Conservation (phyloP, 2,113 vertebrate genomes). For the Delphinapterus leucas region DNA sequence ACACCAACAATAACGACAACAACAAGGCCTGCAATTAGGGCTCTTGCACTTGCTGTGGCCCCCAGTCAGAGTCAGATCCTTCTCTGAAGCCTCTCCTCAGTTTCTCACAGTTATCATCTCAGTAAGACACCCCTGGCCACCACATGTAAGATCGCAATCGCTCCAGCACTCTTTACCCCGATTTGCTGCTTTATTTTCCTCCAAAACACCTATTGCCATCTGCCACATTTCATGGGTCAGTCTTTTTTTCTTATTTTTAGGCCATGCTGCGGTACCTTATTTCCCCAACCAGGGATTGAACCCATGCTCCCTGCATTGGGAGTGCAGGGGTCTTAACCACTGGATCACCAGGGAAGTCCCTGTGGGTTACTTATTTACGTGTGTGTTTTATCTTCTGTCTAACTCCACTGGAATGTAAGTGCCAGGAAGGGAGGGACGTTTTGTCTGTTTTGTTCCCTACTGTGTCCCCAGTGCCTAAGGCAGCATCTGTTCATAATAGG, state of each 20-base stretch:
- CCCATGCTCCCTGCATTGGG: too few species aligned
- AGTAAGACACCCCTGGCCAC: fast-evolving
- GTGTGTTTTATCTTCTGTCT: background rate
- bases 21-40: background rate
- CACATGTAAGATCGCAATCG: background rate
- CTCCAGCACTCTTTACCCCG: background rate
- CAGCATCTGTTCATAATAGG: too few species aligned
- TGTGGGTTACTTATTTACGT: background rate
- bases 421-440: background rate
- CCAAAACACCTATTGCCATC: background rate
- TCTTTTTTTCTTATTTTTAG: too few species aligned
- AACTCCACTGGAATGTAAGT: background rate
- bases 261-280: too few species aligned
- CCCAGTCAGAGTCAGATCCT: background rate
- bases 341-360: too few species aligned
- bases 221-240: background rate
- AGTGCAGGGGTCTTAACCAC: too few species aligned
- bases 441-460: background rate
- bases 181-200: background rate
- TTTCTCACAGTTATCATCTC: background rate
- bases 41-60: too few species aligned
- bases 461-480: background rate
- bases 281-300: too few species aligned
- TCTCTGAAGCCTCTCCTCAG: background rate
- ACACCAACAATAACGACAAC: background rate